These are phyloP conservation scores for Oreotrochilus melanogaster DNA, from an alignment of 2,113 vertebrate species.

Conservation along the genomic window DNA sequence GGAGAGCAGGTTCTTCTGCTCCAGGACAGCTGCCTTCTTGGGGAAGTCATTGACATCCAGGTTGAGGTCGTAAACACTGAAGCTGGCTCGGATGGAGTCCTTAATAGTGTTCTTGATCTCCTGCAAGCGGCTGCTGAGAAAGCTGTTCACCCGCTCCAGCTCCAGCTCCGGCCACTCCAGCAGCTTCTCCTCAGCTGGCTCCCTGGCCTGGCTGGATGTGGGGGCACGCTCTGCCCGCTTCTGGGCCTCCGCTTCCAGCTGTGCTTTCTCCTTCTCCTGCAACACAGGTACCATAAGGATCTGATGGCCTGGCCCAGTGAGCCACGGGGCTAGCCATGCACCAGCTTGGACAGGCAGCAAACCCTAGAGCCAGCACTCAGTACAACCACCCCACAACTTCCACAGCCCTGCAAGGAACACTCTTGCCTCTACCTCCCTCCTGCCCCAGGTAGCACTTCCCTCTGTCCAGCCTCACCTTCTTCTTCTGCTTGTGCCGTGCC, in stretches of 20 bases:
- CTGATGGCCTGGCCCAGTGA: neutral
- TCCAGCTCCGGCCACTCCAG: slow-evolving; percentile 94
- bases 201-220: slow-evolving; percentile 63
- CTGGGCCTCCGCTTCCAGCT: slow-evolving; percentile 80
- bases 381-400: rapidly evolving
- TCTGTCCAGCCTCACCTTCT: slow-evolving; percentile 86
- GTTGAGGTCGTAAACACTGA: slow-evolving; percentile 95
- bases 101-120: slow-evolving; percentile 98
- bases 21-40: slow-evolving; percentile 90
- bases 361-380: neutral
- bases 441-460: neutral
- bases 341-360: neutral
- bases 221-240: slow-evolving; percentile 74
- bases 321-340: rapidly evolving
- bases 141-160: slow-evolving; percentile 95
- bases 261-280: slow-evolving; percentile 92
- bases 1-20: slow-evolving; percentile 89
- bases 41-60: slow-evolving; percentile 94
- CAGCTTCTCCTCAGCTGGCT: slow-evolving; percentile 78
- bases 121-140: slow-evolving; percentile 94
- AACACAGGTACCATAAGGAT: slow-evolving; percentile 26
- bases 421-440: neutral
- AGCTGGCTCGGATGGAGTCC: slow-evolving; percentile 95
- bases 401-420: neutral
- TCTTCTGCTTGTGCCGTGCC: slow-evolving; percentile 98